Percentiles rank a stretch among this genome's conserved stretches.
Conservation (phyloP, 2,888 invertebrate species). For the Acanthoscelides obtectus region DNA sequence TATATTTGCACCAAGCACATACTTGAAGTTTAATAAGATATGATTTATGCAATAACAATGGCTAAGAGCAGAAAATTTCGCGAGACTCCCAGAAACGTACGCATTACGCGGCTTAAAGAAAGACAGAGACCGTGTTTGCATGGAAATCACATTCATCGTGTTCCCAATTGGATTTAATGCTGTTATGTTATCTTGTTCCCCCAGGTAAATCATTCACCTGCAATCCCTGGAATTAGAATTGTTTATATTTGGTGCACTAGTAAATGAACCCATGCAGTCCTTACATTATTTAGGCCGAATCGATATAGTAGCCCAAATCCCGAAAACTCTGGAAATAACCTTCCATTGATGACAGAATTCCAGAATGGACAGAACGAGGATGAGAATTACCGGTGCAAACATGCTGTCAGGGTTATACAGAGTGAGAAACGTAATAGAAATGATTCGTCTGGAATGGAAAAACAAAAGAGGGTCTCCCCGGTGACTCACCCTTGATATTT, state of each 20-base stretch:
- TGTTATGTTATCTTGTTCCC: neutral
- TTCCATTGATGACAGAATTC: neutral
- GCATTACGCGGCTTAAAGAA: too few species aligned
- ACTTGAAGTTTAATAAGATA: too few species aligned
- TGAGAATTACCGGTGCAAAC: neutral
- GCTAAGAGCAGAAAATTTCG: too few species aligned
- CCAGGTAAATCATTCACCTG: neutral
- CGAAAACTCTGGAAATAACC: neutral
- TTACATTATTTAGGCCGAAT: neutral
- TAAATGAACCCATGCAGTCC: neutral
- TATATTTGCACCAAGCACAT: too few species aligned
- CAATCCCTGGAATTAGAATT: neutral
- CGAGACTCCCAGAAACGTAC: too few species aligned
- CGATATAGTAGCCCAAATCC: neutral
- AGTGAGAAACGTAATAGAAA: neutral
- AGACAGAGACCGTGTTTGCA: neutral
- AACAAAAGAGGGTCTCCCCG: too few species aligned
- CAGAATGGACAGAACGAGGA: neutral
- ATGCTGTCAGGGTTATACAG: neutral
- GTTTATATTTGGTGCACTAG: neutral
- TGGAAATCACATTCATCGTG: neutral
- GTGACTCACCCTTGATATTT: too few species aligned
- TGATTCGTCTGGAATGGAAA: too few species aligned
- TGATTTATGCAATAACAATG: too few species aligned
- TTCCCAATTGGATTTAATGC: neutral